Evolutionary conservation across 2,888 invertebrate species (phyloP), one percentile per base, ranked within the genome.

Genomic region (Aphodius sticticus): DNA sequence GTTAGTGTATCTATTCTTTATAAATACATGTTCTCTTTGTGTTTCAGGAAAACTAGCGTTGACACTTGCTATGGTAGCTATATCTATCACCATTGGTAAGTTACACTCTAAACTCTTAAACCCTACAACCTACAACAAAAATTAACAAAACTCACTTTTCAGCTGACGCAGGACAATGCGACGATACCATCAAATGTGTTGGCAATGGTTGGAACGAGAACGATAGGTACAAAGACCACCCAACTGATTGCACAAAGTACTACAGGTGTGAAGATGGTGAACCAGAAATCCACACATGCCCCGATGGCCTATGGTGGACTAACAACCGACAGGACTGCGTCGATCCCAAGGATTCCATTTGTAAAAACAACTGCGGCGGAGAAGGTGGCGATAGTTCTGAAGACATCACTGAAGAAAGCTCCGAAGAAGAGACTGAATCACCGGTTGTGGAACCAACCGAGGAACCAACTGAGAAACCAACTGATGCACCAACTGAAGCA

Each of bases 271-370:
- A 69, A 69, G 15, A 69, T 15, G 69, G 69, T 3, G 69, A 69
- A 69, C 14, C 69, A n/a, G 15, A 69, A 69, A 69, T 69, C 15
- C 15, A 69, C 69, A 69, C 69, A 3, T 69, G 69, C 15, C 3
- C 69, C 2, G 2, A 69, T n/a, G 15, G 15, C 15, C 69, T n/a
- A 69, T 69, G 26, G 26, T 26, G 26, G 26, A 26, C 26, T 26
- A 26, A 26, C 26, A 26, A 26, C 26, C 26, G 26, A 26, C 9
- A 78, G 69, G 74, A 72, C 36, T 82, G 82, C 38, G 82, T 81
- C 69, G 80, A 77, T 16, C 82, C 82, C 0, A 69, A 79, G n/a
- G 79, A 76, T 75, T 81, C 78, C n/a, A 70, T 78, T 3, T 81
- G 81, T 26, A 69, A 53, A 76, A 76, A 35, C 16, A 69, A 69